These are phyloP conservation scores for Folsomia manolachei DNA, from an alignment of 2,888 invertebrate genomes.

Conservation along the genomic window DNA sequence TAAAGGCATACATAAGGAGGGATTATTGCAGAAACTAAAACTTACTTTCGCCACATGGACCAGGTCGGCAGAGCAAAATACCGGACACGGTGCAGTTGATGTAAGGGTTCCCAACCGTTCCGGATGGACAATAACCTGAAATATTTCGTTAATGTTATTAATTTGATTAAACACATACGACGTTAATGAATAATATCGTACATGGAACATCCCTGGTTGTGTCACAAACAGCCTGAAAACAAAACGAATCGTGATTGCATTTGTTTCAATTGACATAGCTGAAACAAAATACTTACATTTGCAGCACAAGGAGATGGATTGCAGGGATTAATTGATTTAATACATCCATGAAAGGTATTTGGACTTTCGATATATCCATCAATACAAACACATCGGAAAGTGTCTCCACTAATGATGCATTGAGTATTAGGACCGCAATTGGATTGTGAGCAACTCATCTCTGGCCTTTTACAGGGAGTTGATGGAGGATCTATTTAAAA, in stretches of 20 bases:
- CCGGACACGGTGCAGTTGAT: constrained; percentile 62
- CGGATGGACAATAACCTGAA: constrained; percentile 73
- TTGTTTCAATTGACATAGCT: constrained; percentile 42
- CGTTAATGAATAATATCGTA: background rate
- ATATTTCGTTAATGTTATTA: background rate
- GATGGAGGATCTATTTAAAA: constrained; percentile 61
- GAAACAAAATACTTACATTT: background rate
- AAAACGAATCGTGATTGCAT: background rate
- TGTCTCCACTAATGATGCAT: constrained; percentile 75
- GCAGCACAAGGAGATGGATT: constrained; percentile 58
- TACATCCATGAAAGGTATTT: constrained; percentile 80
- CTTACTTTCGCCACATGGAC: constrained; percentile 66
- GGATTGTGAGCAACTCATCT: constrained; percentile 77
- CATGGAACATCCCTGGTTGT: constrained; percentile 71
- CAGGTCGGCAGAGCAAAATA: constrained; percentile 67
- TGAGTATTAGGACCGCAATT: constrained; percentile 87
- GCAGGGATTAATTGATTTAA: constrained; percentile 74
- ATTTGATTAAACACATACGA: background rate
- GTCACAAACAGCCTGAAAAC: constrained; percentile 67
- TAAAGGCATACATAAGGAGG: too few relatives aligned
- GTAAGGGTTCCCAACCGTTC: constrained; percentile 75
- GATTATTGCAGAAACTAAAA: too few relatives aligned
- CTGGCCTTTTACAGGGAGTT: constrained; percentile 67
- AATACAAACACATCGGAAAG: constrained; percentile 82
- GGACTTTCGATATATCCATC: constrained; percentile 80